These are phyloP conservation scores for Orthonyx spaldingii DNA, from an alignment of 2,113 vertebrate genomes.

Conservation along the genomic window DNA sequence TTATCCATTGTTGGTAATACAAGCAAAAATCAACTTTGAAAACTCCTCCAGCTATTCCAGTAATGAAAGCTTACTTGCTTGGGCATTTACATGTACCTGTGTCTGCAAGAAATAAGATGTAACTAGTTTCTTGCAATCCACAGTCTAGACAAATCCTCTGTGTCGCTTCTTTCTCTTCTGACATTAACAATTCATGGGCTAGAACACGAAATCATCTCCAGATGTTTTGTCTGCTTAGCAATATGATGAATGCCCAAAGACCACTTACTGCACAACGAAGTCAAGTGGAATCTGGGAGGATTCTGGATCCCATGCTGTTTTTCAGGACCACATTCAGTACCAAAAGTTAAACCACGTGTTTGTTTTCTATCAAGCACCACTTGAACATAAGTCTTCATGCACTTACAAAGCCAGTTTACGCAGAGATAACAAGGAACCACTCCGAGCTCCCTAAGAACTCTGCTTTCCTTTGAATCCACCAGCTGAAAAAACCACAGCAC, in stretches of 20 bases:
- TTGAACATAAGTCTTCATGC: background rate
- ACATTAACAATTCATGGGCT: background rate
- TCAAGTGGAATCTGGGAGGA: background rate
- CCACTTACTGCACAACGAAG: background rate
- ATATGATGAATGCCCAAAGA: background rate
- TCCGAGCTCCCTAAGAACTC: background rate
- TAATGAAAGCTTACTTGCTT: background rate
- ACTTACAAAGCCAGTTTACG: background rate
- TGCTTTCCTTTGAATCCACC: background rate
- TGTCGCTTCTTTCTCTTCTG: background rate
- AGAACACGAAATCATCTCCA: background rate
- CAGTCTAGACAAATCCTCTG: background rate
- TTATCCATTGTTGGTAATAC: background rate
- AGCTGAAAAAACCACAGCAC: background rate
- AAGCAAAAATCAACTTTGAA: constrained; percentile 2
- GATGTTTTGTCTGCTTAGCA: background rate
- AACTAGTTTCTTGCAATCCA: background rate
- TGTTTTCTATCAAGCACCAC: background rate
- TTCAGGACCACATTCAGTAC: background rate
- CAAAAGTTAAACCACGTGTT: background rate
- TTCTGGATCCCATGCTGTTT: background rate
- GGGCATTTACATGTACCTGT: background rate
- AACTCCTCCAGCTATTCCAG: background rate
- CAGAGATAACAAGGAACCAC: background rate
- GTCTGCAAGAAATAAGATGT: background rate